phyloP scores from a whole-genome alignment of 2,797 vertebrate genomes.

The Miichthys miiuy region DNA sequence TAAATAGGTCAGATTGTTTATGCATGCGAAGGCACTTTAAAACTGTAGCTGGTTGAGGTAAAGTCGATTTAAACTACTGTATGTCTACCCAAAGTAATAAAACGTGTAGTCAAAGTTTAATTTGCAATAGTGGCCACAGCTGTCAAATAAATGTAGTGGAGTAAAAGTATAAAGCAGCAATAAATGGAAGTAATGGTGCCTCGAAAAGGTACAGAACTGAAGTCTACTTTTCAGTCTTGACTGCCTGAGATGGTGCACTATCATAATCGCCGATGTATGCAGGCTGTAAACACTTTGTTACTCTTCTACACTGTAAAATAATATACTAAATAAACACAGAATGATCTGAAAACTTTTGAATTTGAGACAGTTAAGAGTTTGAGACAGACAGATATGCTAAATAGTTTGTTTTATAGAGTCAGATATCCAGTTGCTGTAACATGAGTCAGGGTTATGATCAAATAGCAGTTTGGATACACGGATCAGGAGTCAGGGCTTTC shows the following conservation, averaged over 20 bases:
- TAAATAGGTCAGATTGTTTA: too few species aligned
- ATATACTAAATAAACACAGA: background rate
- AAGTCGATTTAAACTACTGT: background rate
- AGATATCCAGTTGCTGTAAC: background rate
- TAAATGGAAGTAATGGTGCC: background rate
- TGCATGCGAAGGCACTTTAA: too few species aligned
- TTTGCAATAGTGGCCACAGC: background rate
- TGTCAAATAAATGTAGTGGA: background rate
- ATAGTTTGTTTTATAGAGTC: background rate
- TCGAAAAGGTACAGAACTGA: background rate
- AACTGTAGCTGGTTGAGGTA: background rate
- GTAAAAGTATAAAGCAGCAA: background rate
- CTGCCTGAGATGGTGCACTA: too few species aligned
- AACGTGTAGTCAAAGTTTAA: background rate
- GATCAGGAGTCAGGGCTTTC: slow-evolving; percentile 28
- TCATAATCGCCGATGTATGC: too few species aligned
- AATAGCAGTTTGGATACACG: slow-evolving; percentile 11
- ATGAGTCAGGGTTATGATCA: slow-evolving; percentile 25
- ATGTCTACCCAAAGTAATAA: background rate
- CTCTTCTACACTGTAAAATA: background rate
- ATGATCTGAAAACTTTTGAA: background rate
- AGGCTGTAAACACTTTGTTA: background rate
- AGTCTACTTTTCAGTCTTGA: too few species aligned
- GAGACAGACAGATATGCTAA: background rate
- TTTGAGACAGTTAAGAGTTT: background rate